Conservation (phyloP, 2,113 vertebrate genomes). For the Oryzias curvinotus region DNA sequence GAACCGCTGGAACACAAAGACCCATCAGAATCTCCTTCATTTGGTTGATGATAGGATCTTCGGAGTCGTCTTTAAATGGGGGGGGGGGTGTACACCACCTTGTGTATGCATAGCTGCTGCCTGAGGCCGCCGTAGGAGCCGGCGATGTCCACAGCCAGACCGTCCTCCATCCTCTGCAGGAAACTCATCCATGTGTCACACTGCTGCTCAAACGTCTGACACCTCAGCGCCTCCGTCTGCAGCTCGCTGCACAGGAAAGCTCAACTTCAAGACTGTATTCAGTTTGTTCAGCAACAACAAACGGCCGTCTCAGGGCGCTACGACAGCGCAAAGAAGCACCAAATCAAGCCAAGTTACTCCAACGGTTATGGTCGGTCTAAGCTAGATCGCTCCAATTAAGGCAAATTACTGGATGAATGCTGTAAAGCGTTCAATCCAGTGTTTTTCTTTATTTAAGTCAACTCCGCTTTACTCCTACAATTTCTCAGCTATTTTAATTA, state of each 20-base stretch:
- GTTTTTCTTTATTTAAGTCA: no score
- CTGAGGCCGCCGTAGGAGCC: constrained; percentile 75
- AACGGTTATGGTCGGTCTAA: no score
- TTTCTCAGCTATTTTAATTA: no score
- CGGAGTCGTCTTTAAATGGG: background rate
- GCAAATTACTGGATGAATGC: no score
- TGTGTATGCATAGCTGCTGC: constrained; percentile 84
- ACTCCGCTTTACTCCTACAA: no score
- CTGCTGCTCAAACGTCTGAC: constrained; percentile 82
- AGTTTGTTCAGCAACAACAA: no score
- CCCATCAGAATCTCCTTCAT: background rate
- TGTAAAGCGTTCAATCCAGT: no score
- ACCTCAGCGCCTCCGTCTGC: constrained; percentile 75
- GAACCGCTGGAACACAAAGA: constrained; percentile 77
- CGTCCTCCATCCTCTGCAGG: constrained; percentile 84
- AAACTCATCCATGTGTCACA: constrained; percentile 87
- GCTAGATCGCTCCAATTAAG: no score
- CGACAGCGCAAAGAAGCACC: no score
- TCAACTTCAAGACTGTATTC: no score
- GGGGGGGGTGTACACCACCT: constrained; percentile 69
- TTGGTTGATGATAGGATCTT: background rate
- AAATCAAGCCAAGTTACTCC: no score
- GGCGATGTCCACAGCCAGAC: constrained; percentile 73
- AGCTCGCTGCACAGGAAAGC: constrained; percentile 73
- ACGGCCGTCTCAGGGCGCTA: no score